These are phyloP conservation scores for Linnaemya vulpina DNA, from an alignment of 2,888 invertebrate species.

Conservation along the genomic window DNA sequence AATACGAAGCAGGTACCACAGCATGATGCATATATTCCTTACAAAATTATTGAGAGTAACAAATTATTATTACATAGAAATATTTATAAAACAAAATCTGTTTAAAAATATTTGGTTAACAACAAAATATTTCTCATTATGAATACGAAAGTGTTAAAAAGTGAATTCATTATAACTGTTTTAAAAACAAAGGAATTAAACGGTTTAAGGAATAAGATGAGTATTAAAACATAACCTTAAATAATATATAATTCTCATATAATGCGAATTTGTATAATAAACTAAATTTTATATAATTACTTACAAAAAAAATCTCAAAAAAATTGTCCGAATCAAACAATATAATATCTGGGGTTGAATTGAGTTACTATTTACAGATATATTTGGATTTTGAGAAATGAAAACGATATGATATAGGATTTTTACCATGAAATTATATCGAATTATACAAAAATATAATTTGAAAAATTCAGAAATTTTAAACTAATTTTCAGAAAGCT, in stretches of 20 bases:
- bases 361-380: no score
- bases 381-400: no score
- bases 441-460: no score
- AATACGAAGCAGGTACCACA: neutral
- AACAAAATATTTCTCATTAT: slow-evolving; percentile 51
- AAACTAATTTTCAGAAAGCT: no score
- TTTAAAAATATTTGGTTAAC: slow-evolving; percentile 43
- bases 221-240: slow-evolving; percentile 27
- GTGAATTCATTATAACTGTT: slow-evolving; percentile 54
- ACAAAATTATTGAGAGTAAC: neutral
- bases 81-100: neutral
- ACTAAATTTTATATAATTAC: slow-evolving; percentile 33
- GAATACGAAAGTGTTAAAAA: slow-evolving; percentile 52
- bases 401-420: no score
- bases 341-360: neutral
- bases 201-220: slow-evolving; percentile 32
- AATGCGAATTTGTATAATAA: slow-evolving; percentile 17
- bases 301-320: neutral
- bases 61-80: neutral
- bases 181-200: slow-evolving; percentile 37
- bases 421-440: no score
- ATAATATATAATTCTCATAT: neutral
- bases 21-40: neutral
- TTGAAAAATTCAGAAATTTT: no score
- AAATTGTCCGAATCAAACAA: neutral